Evolutionary conservation across 2,888 invertebrate species (phyloP).

Genomic region (Agriotes lineatus): DNA sequence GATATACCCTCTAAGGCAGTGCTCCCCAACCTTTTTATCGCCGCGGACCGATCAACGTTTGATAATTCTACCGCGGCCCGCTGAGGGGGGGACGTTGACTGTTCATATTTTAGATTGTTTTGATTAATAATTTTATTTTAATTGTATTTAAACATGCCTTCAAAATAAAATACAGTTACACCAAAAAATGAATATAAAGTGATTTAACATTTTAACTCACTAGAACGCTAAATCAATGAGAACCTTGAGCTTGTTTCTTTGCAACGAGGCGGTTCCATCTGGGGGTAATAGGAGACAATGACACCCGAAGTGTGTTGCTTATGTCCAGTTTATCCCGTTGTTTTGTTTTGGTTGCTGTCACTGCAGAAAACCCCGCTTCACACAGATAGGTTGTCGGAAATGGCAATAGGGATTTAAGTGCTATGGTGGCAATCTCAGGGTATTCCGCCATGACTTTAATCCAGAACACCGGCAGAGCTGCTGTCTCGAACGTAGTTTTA

Average conservation of each 20-base stretch:
- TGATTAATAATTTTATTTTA: too few species aligned
- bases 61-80: too few species aligned
- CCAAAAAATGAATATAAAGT: too few species aligned
- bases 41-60: too few species aligned
- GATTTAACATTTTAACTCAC: too few species aligned
- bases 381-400: not conserved
- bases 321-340: slow-evolving; percentile 19
- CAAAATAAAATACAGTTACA: too few species aligned
- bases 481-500: slow-evolving; percentile 13
- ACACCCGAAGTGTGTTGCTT: slow-evolving; percentile 13
- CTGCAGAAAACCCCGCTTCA: not conserved
- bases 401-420: slow-evolving; percentile 14
- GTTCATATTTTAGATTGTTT: too few species aligned
- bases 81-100: too few species aligned
- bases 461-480: slow-evolving; percentile 7
- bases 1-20: too few species aligned
- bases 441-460: slow-evolving; percentile 1
- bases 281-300: slow-evolving; percentile 16
- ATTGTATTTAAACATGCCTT: too few species aligned
- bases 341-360: slow-evolving; percentile 11
- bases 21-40: too few species aligned
- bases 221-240: too few species aligned
- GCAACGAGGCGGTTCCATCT: slow-evolving; percentile 12
- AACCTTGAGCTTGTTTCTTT: not conserved
- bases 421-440: slow-evolving; percentile 7